Evolutionary conservation across 2,113 vertebrate genomes (phyloP).

Genomic region (Heterotis niloticus): DNA sequence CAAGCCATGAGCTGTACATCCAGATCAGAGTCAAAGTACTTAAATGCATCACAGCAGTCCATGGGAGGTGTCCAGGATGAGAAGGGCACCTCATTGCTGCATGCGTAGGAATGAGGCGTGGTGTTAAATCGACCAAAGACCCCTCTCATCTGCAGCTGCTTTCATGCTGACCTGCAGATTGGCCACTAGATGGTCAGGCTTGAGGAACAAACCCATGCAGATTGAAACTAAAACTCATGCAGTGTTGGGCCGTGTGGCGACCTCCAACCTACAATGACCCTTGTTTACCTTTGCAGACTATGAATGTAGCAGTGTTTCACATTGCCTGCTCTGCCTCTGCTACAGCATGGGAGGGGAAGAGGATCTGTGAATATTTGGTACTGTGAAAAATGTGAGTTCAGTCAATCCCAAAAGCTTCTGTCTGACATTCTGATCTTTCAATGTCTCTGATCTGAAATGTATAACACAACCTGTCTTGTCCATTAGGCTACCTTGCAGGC

Average conservation of each 20-base stretch:
- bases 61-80: background rate
- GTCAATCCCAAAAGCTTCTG: too few species aligned
- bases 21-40: conserved; percentile 17
- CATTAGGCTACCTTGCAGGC: too few species aligned
- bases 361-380: conserved; percentile 29
- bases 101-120: conserved; percentile 29
- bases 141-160: conserved; percentile 5
- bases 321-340: conserved; percentile 74
- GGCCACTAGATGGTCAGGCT: background rate
- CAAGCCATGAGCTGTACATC: conserved; percentile 25
- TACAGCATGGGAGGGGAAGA: conserved; percentile 61
- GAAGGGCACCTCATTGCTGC: conserved; percentile 9
- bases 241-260: background rate
- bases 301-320: conserved; percentile 69
- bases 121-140: conserved; percentile 2
- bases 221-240: background rate
- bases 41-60: conserved; percentile 18
- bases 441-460: too few species aligned
- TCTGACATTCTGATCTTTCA: too few species aligned
- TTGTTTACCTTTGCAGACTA: conserved; percentile 78
- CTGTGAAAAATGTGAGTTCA: background rate
- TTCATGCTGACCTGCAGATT: conserved; percentile 37
- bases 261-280: conserved; percentile 29
- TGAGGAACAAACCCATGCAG: conserved; percentile 17
- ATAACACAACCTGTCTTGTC: too few species aligned